Evolutionary conservation across 2,113 vertebrate genomes (phyloP).

Genomic region (Anhinga anhinga): DNA sequence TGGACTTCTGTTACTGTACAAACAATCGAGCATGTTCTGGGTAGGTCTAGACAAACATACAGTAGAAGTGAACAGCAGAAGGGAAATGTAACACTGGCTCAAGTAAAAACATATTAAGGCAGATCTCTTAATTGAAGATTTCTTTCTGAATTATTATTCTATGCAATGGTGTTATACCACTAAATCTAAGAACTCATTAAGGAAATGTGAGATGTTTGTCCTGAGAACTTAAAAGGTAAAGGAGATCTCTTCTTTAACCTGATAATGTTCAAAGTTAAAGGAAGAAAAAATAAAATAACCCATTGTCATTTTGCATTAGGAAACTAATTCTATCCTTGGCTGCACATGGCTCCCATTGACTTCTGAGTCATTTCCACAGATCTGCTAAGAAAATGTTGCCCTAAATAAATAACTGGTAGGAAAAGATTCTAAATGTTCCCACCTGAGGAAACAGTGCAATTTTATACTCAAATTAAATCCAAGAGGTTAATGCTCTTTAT

Average conservation of each 20-base stretch:
- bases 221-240: not conserved
- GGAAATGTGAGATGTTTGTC: not conserved
- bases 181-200: not conserved
- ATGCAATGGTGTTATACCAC: not conserved
- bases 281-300: constrained; percentile 10
- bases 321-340: not conserved
- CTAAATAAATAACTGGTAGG: not conserved
- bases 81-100: not conserved
- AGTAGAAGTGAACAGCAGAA: not conserved
- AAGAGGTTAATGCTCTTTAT: not conserved
- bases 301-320: not conserved
- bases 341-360: not conserved
- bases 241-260: not conserved
- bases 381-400: not conserved
- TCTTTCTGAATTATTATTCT: not conserved
- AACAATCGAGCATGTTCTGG: not conserved
- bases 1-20: constrained; percentile 28
- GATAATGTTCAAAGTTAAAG: not conserved
- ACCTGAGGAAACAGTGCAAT: not conserved
- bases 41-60: not conserved
- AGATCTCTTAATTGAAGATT: constrained; percentile 2
- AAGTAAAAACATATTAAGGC: not conserved
- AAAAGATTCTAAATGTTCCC: not conserved
- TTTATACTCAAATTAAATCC: not conserved
- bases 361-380: not conserved